phyloP scores from a whole-genome alignment of 2,113 vertebrate species.

The Cisticola juncidis region DNA sequence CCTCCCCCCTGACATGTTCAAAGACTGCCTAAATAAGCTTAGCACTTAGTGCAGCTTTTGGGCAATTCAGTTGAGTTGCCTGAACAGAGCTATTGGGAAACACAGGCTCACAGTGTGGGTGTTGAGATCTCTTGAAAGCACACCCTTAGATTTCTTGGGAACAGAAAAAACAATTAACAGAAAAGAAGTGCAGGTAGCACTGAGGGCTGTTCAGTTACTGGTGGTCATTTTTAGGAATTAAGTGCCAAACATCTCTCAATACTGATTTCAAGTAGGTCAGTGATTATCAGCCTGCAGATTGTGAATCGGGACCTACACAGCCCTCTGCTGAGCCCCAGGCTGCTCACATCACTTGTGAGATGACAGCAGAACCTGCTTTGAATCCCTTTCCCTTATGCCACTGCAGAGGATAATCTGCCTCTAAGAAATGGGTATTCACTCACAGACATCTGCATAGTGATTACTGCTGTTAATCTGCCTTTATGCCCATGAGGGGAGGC shows the following conservation, averaged over 20 bases:
- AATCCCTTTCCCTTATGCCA: background rate
- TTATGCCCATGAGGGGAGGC: background rate
- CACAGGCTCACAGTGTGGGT: background rate
- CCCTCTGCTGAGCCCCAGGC: background rate
- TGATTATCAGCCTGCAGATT: background rate
- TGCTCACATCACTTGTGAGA: background rate
- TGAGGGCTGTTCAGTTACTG: background rate
- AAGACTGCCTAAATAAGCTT: background rate
- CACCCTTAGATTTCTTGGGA: background rate
- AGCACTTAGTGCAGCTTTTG: background rate
- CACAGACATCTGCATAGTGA: slow-evolving; percentile 5
- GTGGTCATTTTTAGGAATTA: background rate
- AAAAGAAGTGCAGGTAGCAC: background rate
- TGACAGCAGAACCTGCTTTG: background rate
- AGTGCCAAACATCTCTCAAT: background rate
- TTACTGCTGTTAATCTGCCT: slow-evolving; percentile 18
- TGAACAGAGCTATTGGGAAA: background rate
- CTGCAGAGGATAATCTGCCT: background rate
- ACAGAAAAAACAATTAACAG: background rate
- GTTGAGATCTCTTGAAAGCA: background rate
- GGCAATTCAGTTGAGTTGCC: background rate
- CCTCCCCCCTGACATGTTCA: background rate
- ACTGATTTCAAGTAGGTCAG: background rate
- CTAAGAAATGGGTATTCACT: background rate
- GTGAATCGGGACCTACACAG: accelerated